Base-by-base conservation (phyloP, 2,888 invertebrate genomes). In the Limnephilus lunatus region DNA sequence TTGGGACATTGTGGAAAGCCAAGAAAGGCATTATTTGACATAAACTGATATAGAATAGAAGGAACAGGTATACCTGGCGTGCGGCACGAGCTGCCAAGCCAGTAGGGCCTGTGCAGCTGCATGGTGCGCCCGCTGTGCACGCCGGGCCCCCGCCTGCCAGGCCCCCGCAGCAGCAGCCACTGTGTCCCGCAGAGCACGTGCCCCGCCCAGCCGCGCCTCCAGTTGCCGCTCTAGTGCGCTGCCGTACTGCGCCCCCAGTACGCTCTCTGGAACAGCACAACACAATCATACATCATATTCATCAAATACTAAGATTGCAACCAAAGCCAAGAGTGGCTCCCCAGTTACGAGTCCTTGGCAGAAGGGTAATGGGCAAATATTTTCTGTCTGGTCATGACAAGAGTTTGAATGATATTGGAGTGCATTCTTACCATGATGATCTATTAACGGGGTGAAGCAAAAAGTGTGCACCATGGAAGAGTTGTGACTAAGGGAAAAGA, bases 61-160 rank as follows among this genome's bases (percentile, higher is more conserved):
- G 48, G 15, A 48, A 39, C 1, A 44, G 1, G 44, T 12, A n/a
- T 87, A 96, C 96, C 95, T 96, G 94, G 95, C 95, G 81, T 96
- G 95, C 9, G 95, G 94, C 1, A 95, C 95, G 9, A 96, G 94
- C 94, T 96, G 96, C 96, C 96, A 96, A 0, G 95, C 95, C 0
- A 95, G 95, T 90, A 96, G 94, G 0, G 95, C 96, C 35, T 95
- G 95, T 48, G 96, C 96, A 39, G 96, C 89, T 39, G 95, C 92
- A 3, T 95, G 94, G 3, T 95, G 94, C 0, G 96, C 95, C 0
- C 94, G 94, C 81, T 95, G 95, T 25, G 95, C 95, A 92, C 95
- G 95, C 48, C 95, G 95, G 0, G 95, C 95, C 0, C 96, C 95
- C 0, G 95, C 95, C 2, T 95, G 95, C 48, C 96, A 94, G 1